Base-by-base conservation (phyloP, 2,888 invertebrate species). In the Lycaena phlaeas region DNA sequence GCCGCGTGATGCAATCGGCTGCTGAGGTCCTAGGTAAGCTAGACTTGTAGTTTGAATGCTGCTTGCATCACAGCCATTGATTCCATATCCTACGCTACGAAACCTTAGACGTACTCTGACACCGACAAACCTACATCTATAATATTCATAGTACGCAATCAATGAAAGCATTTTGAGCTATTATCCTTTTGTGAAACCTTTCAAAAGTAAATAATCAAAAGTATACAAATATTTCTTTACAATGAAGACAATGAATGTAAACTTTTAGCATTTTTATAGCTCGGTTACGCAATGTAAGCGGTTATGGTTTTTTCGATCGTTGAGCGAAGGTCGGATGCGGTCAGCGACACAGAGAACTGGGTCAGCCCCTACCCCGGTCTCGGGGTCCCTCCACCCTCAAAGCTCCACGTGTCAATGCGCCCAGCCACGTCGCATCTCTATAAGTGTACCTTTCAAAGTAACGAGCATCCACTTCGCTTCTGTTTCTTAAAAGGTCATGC, bases 271-370 rank as follows among this genome's bases (percentile, higher is more conserved):
- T 25, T 36, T 37, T 30, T 36, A 43, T 34, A 41, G 30, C 42
- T 64, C 59, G 41, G 53, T 76, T 75, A 68, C 66, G 68, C 54
- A 75, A 75, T 48, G 27, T 4, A 7, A 22, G 26, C 18, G 31
- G 31, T 43, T 61, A 59, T 64, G 53, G 58, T 60, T 53, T n/a
- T 62, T 68, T 66, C 68, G 64, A 72, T 68, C 65, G 71, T 52
- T 69, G 74, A 72, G 59, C 77, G 82, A 82, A 84, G 82, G 82
- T 81, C 82, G 78, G 46, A 48, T 50, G 67, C 79, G 82, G 81
- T 82, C 81, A 69, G 60, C 61, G 81, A 82, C 82, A 71, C 64
- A 56, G 43, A 58, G 62, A 79, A 76, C 65, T 78, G 56, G 82
- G 82, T 76, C 76, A 75, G 61, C 59, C 65, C 68, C 68, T 62